phyloP scores from a whole-genome alignment of 2,888 invertebrate genomes.

The Polyploca ridens region DNA sequence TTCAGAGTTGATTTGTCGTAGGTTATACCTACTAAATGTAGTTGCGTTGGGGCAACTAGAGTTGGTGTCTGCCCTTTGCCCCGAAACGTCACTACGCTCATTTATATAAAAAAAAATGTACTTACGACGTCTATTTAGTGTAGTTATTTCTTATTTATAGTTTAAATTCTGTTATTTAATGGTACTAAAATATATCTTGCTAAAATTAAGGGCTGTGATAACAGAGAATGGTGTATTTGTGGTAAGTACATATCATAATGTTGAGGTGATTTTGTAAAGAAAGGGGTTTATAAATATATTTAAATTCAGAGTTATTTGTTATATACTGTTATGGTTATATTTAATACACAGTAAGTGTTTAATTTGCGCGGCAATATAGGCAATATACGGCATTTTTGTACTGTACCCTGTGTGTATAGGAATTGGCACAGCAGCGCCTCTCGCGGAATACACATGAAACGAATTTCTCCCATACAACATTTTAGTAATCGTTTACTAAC shows the following conservation, averaged over 20 bases:
- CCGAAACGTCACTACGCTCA: constrained; percentile 23
- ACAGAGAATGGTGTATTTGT: constrained; percentile 65
- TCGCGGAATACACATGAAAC: too few relatives aligned
- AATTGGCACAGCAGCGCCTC: too few relatives aligned
- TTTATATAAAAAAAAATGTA: constrained; percentile 42
- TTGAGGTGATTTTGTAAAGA: constrained; percentile 32
- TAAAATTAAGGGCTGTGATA: constrained; percentile 79
- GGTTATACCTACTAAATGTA: not conserved
- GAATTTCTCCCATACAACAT: too few relatives aligned
- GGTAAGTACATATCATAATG: constrained; percentile 60
- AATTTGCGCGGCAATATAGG: constrained; percentile 5
- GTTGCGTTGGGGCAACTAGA: constrained; percentile 5
- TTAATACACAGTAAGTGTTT: not conserved
- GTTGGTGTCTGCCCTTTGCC: constrained; percentile 3
- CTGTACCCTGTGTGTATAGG: not conserved
- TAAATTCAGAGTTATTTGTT: not conserved
- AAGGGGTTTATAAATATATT: not conserved
- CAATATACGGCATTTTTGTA: not conserved
- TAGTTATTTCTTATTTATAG: constrained; percentile 60
- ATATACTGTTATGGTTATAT: constrained; percentile 3
- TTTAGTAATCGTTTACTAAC: too few relatives aligned
- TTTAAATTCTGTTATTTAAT: constrained; percentile 73
- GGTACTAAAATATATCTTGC: constrained; percentile 55
- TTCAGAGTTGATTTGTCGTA: not conserved
- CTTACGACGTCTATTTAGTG: constrained; percentile 50